Conservation (phyloP, 1,140 invertebrate genomes). For the Bilobella aurantiaca region DNA sequence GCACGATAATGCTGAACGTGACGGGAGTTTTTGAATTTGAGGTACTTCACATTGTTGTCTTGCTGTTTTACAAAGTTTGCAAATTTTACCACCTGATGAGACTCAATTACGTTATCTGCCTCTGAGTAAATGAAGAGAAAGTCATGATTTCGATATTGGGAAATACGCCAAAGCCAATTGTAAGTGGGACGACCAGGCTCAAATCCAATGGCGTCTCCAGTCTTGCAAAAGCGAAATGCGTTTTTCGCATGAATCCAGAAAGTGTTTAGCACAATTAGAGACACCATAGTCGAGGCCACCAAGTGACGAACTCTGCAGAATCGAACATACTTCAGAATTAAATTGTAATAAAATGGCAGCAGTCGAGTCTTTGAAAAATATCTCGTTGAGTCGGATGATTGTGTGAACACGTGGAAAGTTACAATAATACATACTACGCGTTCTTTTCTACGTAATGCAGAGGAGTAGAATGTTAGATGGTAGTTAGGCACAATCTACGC, state of each 20-base stretch:
- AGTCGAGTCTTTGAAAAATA: too few species aligned
- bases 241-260: slow-evolving; percentile 28
- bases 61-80: slow-evolving; percentile 37
- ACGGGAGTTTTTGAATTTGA: slow-evolving; percentile 20
- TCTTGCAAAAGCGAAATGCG: slow-evolving; percentile 6
- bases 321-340: too few species aligned
- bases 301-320: slow-evolving; percentile 18
- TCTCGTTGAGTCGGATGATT: too few species aligned
- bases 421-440: too few species aligned
- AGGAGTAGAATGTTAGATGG: too few species aligned
- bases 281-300: slow-evolving; percentile 10
- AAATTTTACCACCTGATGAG: slow-evolving; percentile 35
- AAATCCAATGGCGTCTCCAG: slow-evolving; percentile 33
- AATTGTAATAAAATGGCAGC: too few species aligned
- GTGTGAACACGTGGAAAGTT: too few species aligned
- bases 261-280: slow-evolving; percentile 17
- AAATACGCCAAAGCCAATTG: slow-evolving; percentile 41
- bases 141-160: slow-evolving; percentile 50
- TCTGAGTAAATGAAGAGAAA: slow-evolving; percentile 60
- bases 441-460: too few species aligned
- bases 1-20: slow-evolving; percentile 25
- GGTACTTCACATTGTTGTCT: slow-evolving; percentile 18
- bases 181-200: slow-evolving; percentile 14
- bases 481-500: too few species aligned
- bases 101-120: slow-evolving; percentile 51